Evolutionary conservation across 2,888 invertebrate species (phyloP).

Genomic region (Erpobdella octoculata): DNA sequence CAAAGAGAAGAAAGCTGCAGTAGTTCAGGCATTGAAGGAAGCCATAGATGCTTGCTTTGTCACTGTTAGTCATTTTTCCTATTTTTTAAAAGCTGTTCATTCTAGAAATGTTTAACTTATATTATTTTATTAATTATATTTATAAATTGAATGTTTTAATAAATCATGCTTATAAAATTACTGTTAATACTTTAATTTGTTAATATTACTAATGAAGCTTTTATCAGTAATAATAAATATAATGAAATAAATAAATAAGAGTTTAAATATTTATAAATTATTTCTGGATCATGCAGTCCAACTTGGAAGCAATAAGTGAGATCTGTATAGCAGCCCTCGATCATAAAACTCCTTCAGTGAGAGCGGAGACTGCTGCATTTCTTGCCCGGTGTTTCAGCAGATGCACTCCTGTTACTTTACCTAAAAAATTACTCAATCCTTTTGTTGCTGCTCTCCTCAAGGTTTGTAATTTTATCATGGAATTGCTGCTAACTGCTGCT

Average conservation of each 20-base stretch:
- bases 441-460: conserved; percentile 71
- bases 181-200: too few relatives aligned
- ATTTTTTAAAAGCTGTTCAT: not conserved
- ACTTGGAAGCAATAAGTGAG: conserved; percentile 59
- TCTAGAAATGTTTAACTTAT: not conserved
- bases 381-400: conserved; percentile 72
- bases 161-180: not conserved
- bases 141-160: too few relatives aligned
- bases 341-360: conserved; percentile 54
- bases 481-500: not conserved
- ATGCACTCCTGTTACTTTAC: conserved; percentile 68
- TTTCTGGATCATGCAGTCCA: too few relatives aligned
- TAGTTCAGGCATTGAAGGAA: conserved; percentile 76
- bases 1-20: conserved; percentile 88
- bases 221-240: too few relatives aligned
- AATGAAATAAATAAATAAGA: too few relatives aligned
- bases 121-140: not conserved
- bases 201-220: too few relatives aligned
- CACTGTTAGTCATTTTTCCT: conserved; percentile 42
- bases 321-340: conserved; percentile 75
- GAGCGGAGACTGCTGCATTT: conserved; percentile 62
- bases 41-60: conserved; percentile 80
- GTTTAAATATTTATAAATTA: too few relatives aligned
- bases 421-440: conserved; percentile 80
- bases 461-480: conserved; percentile 39